Evolutionary conservation across 35 echinoderm and acorn worm species (phyloP).

Genomic region (Amphiura filiformis): DNA sequence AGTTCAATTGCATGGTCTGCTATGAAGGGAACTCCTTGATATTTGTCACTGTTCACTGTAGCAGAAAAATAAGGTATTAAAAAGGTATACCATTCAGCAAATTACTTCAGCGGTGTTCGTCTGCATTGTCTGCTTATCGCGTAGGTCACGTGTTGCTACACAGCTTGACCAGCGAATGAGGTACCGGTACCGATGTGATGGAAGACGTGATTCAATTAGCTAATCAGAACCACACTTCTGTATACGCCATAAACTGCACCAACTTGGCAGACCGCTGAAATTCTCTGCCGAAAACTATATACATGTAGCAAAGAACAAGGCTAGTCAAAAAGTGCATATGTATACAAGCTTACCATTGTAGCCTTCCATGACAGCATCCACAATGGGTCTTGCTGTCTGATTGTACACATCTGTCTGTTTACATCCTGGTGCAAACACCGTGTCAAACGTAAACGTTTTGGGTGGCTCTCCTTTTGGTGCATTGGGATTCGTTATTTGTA

Average conservation of each 20-base stretch:
- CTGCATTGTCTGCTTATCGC: neutral
- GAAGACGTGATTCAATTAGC: neutral
- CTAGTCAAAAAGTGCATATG: too few relatives aligned
- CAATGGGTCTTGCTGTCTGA: slow-evolving; percentile 91
- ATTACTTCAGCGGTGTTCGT: too few relatives aligned
- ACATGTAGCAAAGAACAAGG: neutral
- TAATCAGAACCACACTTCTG: too few relatives aligned
- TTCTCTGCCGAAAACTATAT: neutral
- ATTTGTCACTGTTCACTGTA: too few relatives aligned
- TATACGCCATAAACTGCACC: too few relatives aligned
- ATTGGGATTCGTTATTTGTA: slow-evolving; percentile 66
- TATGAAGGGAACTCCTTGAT: too few relatives aligned
- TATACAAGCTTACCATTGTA: slow-evolving; percentile 83
- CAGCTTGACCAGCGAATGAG: too few relatives aligned
- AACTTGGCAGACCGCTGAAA: too few relatives aligned
- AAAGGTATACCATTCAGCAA: too few relatives aligned
- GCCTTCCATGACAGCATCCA: slow-evolving; percentile 95
- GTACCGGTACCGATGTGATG: neutral
- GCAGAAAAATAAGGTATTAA: too few relatives aligned
- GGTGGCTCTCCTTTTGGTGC: slow-evolving; percentile 79
- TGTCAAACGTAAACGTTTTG: slow-evolving; percentile 94
- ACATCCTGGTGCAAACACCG: slow-evolving; percentile 76
- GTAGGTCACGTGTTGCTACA: too few relatives aligned
- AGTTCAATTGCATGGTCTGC: too few relatives aligned
- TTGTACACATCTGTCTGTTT: slow-evolving; percentile 99